A percentile compares a stretch with the other conserved stretches of the same genome.
Conservation (phyloP, 2,888 invertebrate genomes). For the Ophioninae sp. region DNA sequence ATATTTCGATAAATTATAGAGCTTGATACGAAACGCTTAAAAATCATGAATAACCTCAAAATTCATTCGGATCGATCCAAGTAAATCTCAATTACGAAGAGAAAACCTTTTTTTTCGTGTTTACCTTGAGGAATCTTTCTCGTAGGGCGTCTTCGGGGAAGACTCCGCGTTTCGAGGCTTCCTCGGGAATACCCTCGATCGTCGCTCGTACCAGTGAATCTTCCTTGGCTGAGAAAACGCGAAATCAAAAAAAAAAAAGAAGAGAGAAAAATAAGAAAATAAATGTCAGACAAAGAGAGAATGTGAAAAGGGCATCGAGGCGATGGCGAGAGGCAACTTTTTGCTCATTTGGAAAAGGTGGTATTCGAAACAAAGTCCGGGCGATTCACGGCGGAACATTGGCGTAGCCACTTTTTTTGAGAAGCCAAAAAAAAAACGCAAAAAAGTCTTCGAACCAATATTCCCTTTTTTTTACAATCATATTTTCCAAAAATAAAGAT, state of each 20-base stretch:
- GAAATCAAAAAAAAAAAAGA: conserved; percentile 21
- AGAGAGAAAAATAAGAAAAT: background rate
- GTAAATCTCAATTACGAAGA: background rate
- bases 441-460: too few relatives aligned
- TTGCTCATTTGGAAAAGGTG: conserved; percentile 26
- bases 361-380: background rate
- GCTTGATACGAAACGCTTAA: too few relatives aligned
- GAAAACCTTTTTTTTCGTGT: conserved; percentile 35
- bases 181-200: conserved; percentile 89
- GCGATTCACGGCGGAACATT: background rate
- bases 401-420: too few relatives aligned
- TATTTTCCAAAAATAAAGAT: too few relatives aligned
- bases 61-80: too few relatives aligned
- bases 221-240: conserved; percentile 82
- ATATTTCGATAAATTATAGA: too few relatives aligned
- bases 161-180: conserved; percentile 91
- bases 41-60: too few relatives aligned
- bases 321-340: background rate
- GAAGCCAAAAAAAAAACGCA: too few relatives aligned
- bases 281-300: background rate
- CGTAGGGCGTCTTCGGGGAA: conserved; percentile 93
- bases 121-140: conserved; percentile 90
- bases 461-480: too few relatives aligned
- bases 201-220: conserved; percentile 92
- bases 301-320: background rate